Evolutionary conservation across 2,113 vertebrate species (phyloP), one percentile per base, ranked within the genome.

Genomic region (Caranx melampygus): DNA sequence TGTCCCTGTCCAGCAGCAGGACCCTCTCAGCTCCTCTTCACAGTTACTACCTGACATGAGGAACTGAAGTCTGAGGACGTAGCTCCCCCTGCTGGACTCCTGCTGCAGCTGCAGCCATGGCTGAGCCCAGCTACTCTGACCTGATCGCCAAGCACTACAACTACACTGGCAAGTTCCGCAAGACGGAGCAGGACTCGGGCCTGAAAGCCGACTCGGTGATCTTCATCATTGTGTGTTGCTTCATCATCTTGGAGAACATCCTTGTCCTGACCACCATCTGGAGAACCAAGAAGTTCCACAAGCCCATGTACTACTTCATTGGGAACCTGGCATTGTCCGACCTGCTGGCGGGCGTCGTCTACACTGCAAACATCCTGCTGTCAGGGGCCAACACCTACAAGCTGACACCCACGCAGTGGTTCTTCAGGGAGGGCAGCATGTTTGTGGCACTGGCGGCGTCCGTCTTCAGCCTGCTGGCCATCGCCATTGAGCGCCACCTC

Each of bases 241-340:
- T 97, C 84, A 99, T 99, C 91, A 96, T 99, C 83, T 87, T 99
- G 15, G 98, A 99, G 92, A 99, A 99, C 87, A 91, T 99, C 66
- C 95, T 99, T 82, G 98, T 99, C 58, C 93, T 99, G 82, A 93
- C 97, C 78, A 99, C 98, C 70, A 99, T 99, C 79, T 99, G 98
- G 98, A 97, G 96, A 89, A 99, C 97, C 93, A 99, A 98, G 95
- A 99, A 99, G 91, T 99, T 99, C 91, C 98, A 99, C 93, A 96
- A 98, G 72, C 98, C 98, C 76, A 99, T 99, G 97, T 99, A 98
- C 93, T 99, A 99, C 91, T 99, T 99, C 87, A 99, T 99, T n/a
- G 98, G 98, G 34, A 99, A 99, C 90, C 92, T 99, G 92, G 98
- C 98, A 18, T 95, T 99, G 76, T 99, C 97, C 2, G 98, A 99